Evolutionary conservation across 2,888 invertebrate species (phyloP).

Genomic region (Thyatira batis): DNA sequence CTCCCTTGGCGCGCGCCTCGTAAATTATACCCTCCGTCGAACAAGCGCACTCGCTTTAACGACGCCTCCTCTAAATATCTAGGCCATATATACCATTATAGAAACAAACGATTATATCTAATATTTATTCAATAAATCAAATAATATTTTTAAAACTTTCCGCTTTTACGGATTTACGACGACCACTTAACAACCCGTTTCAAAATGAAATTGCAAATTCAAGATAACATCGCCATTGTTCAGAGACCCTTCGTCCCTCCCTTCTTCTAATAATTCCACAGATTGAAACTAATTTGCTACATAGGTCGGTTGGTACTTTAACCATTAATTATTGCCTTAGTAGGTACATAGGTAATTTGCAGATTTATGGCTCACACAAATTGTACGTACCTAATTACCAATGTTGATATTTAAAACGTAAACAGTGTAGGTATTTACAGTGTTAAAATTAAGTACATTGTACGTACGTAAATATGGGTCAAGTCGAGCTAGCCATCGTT

Average conservation of each 20-base stretch:
- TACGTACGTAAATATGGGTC: slow-evolving; percentile 18
- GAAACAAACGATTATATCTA: not conserved
- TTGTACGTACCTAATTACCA: not conserved
- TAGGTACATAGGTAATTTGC: not conserved
- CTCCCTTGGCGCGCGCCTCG: slow-evolving; percentile 29
- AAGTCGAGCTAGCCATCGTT: slow-evolving; percentile 18
- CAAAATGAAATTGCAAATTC: not conserved
- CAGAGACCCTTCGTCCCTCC: not conserved
- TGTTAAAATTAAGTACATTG: not conserved
- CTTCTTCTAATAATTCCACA: not conserved
- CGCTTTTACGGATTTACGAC: not conserved
- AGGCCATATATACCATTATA: not conserved
- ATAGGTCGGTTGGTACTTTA: not conserved
- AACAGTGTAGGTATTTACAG: not conserved
- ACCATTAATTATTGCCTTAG: not conserved
- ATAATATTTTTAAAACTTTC: too few species aligned
- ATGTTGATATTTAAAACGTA: slow-evolving; percentile 8
- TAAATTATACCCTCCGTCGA: slow-evolving; percentile 68
- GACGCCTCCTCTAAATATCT: slow-evolving; percentile 34
- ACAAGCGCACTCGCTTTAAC: slow-evolving; percentile 37
- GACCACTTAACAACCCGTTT: not conserved
- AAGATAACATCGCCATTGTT: not conserved
- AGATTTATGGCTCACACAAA: not conserved
- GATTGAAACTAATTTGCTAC: not conserved
- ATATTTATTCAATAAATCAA: too few species aligned